Base-by-base conservation (phyloP, 1,140 invertebrate species). In the Colletes gigas region DNA sequence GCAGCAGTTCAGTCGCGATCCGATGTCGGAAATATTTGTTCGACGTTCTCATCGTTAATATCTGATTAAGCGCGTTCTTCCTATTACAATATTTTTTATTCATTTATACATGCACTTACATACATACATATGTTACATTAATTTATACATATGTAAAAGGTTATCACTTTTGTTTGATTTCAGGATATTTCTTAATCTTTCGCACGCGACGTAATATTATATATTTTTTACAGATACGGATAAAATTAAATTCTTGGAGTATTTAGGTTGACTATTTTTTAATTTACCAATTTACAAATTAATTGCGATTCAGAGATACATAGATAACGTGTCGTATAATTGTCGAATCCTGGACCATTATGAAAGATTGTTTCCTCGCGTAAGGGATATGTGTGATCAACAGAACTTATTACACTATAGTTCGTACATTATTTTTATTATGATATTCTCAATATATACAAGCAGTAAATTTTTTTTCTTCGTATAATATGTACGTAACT, bases 361-460 rank as follows among this genome's bases (percentile, higher is more conserved):
- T n/a, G 39, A 75, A 62, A 55, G 54, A 73, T 69, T 44, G 14
- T 62, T n/a, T 19, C 4, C 14, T 71, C 21, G 3, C 41, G n/a
- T 30, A n/a, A 55, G 30, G 59, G 39, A 71, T 71, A 52, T 63
- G 39, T 63, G 39, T 54, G 44, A 9, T 41, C 9, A 75, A 80
- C 4, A 52, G 17, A 59, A 66, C 17, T 50, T 19, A 59, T 47
- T 66, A 50, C 47, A 47, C 41, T 69, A 63, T 85, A 69, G 47
- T 91, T 90, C 87, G 84, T 90, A 91, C 88, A 90, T 90, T 84
- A 88, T 88, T 91, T 90, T 91, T 91, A 91, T 91, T 91, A 91
- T 68, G 88, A 87, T 89, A 90, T 85, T 88, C 83, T 90, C 81
- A 88, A 81, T 88, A 91, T 91, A 91, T 91, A 91, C 89, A 92